These are phyloP conservation scores for Hemichromis elongatus DNA, from an alignment of 2,113 vertebrate species.

Conservation along the genomic window DNA sequence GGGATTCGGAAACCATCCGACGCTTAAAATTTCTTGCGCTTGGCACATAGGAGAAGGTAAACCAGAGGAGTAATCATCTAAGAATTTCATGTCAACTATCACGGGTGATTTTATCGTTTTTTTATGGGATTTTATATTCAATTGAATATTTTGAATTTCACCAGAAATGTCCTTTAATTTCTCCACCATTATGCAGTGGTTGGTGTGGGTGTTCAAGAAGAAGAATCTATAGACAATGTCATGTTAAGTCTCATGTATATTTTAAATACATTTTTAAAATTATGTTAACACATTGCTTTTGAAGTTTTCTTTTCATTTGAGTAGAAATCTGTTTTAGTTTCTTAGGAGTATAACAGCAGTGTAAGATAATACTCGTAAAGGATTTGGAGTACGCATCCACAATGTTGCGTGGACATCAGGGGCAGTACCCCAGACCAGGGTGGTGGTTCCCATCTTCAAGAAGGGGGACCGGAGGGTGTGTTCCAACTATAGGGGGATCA, in stretches of 20 bases:
- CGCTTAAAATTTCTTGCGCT: too few relatives aligned
- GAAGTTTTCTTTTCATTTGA: neutral
- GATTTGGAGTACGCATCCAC: too few relatives aligned
- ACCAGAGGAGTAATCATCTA: neutral
- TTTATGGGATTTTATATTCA: neutral
- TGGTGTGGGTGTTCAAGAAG: neutral
- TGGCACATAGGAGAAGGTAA: neutral
- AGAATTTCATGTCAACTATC: neutral
- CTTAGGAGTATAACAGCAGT: neutral
- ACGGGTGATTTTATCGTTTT: neutral
- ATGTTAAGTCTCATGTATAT: too few relatives aligned
- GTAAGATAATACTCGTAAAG: too few relatives aligned
- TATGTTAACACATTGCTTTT: neutral
- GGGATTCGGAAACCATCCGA: neutral
- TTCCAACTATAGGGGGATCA: too few relatives aligned
- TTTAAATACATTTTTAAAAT: neutral
- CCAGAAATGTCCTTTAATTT: neutral
- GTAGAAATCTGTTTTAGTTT: neutral
- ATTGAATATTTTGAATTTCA: neutral
- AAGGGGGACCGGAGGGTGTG: too few relatives aligned
- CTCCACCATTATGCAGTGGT: neutral
- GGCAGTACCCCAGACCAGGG: too few relatives aligned
- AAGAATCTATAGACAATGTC: neutral
- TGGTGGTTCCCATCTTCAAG: too few relatives aligned
- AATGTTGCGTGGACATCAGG: too few relatives aligned